phyloP scores from a whole-genome alignment of 2,888 invertebrate genomes.

The Lagria hirta region DNA sequence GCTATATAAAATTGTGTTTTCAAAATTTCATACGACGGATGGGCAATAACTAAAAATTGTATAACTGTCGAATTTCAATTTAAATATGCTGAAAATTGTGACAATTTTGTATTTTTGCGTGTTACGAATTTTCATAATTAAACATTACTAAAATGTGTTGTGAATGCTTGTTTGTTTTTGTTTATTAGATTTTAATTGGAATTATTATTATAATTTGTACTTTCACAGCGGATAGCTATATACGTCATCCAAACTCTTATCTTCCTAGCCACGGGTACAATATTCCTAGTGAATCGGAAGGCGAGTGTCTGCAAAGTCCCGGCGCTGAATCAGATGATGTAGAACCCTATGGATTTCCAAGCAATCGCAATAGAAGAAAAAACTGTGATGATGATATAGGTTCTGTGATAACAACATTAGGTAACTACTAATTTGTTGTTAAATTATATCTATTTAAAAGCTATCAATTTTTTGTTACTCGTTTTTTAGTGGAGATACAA shows the following conservation, averaged over 20 bases:
- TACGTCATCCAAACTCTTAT: constrained; percentile 83
- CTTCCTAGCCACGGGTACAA: constrained; percentile 67
- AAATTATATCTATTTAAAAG: too few species aligned
- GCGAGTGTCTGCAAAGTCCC: constrained; percentile 56
- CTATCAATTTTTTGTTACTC: too few species aligned
- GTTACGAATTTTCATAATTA: too few species aligned
- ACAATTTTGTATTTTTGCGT: not conserved
- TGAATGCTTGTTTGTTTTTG: too few species aligned
- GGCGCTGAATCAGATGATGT: constrained; percentile 55
- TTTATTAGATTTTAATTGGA: not conserved
- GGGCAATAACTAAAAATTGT: too few species aligned
- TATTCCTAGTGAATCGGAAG: constrained; percentile 67
- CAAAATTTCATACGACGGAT: too few species aligned
- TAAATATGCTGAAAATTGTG: too few species aligned
- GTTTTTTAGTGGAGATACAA: too few species aligned
- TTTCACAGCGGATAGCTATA: constrained; percentile 63
- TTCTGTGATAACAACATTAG: constrained; percentile 69
- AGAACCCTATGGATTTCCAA: constrained; percentile 57
- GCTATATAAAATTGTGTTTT: too few species aligned
- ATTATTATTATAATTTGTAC: constrained; percentile 10
- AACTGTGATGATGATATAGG: constrained; percentile 64
- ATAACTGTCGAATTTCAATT: too few species aligned
- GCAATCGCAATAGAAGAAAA: constrained; percentile 53
- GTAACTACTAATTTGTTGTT: constrained; percentile 49
- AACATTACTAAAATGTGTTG: too few species aligned